Conservation (phyloP, 1,140 invertebrate species). For the Listronotus oregonensis region DNA sequence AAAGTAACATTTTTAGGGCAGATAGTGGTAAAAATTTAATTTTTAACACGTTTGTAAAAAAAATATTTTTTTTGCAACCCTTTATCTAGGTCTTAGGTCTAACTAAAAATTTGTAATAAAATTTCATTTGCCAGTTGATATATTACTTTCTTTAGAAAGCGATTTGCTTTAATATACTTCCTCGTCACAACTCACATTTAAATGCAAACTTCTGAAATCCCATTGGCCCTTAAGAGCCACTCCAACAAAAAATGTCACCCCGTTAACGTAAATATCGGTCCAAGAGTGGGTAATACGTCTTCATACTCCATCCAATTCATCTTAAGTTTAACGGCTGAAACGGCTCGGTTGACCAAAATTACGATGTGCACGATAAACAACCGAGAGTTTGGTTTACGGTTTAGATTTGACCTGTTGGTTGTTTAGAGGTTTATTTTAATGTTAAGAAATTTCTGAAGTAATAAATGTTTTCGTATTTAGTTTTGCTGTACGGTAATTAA, state of each 20-base stretch:
- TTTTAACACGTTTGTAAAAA: too few relatives aligned
- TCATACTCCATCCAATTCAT: slow-evolving; percentile 28
- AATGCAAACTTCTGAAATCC: background rate
- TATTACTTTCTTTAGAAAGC: too few relatives aligned
- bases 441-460: background rate
- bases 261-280: slow-evolving; percentile 20
- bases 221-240: background rate
- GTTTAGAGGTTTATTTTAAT: slow-evolving; percentile 3
- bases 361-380: slow-evolving; percentile 30
- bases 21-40: too few relatives aligned
- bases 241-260: slow-evolving; percentile 12
- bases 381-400: slow-evolving; percentile 20
- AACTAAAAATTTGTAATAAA: too few relatives aligned
- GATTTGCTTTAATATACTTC: too few relatives aligned
- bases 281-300: slow-evolving; percentile 24
- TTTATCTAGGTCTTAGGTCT: too few relatives aligned
- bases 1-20: too few relatives aligned
- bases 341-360: slow-evolving; percentile 31
- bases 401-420: slow-evolving; percentile 21
- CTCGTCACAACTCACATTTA: too few relatives aligned
- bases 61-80: too few relatives aligned
- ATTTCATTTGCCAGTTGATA: too few relatives aligned
- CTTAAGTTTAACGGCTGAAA: slow-evolving; percentile 27
- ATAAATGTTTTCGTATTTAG: background rate
- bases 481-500: too few relatives aligned